Conservation (phyloP, 2,113 vertebrate genomes). For the Clinocottus analis region DNA sequence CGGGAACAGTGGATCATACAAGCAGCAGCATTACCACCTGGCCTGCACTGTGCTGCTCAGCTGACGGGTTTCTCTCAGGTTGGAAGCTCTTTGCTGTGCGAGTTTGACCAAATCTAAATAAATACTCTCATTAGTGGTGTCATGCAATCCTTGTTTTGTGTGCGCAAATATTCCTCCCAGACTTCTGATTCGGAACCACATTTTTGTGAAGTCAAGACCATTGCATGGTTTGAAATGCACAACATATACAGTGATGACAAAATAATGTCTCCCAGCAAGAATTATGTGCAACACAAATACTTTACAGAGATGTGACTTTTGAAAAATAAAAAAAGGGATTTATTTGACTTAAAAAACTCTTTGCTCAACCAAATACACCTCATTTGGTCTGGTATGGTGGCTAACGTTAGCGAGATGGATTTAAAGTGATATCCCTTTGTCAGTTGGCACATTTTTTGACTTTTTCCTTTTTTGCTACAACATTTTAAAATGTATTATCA, state of each 20-base stretch:
- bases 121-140: not conserved
- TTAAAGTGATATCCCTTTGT: no score
- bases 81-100: slow-evolving; percentile 9
- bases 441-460: no score
- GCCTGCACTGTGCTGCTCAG: slow-evolving; percentile 30
- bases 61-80: no score
- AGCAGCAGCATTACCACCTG: slow-evolving; percentile 56
- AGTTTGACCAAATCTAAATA: slow-evolving; percentile 9
- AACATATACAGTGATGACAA: not conserved
- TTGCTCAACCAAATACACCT: not conserved
- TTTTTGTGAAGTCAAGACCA: not conserved
- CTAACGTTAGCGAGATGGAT: not conserved
- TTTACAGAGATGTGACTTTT: not conserved
- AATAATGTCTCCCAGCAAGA: not conserved
- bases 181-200: not conserved
- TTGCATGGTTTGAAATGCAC: not conserved
- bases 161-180: no score
- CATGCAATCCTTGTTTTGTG: not conserved
- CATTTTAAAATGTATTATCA: no score
- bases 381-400: not conserved
- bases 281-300: not conserved
- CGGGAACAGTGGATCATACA: slow-evolving; percentile 33
- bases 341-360: not conserved
- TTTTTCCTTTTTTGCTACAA: no score
- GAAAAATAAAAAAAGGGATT: no score